Evolutionary conservation across 2,797 vertebrate genomes (phyloP).

Genomic region (Rhyacichthys aspro): DNA sequence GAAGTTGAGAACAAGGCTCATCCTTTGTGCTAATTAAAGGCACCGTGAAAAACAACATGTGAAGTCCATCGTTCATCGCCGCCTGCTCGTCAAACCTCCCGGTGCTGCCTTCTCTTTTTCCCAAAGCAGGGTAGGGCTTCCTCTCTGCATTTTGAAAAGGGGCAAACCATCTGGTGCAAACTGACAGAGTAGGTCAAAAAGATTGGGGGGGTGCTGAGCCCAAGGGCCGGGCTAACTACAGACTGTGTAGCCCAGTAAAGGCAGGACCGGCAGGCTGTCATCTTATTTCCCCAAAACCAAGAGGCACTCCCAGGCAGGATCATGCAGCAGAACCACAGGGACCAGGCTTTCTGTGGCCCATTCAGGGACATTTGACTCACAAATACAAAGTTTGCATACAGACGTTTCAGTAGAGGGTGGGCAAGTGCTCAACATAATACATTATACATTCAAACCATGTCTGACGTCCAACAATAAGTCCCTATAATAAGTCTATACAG

Average conservation of each 20-base stretch:
- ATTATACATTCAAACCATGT: background rate
- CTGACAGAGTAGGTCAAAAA: slow-evolving; percentile 58
- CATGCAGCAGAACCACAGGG: slow-evolving; percentile 53
- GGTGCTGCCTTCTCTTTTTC: slow-evolving; percentile 32
- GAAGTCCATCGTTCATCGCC: slow-evolving; percentile 29
- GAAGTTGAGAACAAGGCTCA: slow-evolving; percentile 7
- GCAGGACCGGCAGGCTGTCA: slow-evolving; percentile 69
- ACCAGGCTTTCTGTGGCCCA: slow-evolving; percentile 35
- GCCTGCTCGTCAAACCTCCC: slow-evolving; percentile 24
- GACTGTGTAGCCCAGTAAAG: slow-evolving; percentile 54
- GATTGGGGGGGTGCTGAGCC: slow-evolving; percentile 14
- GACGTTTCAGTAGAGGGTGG: background rate
- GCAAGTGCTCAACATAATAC: no score
- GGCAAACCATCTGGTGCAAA: slow-evolving; percentile 75
- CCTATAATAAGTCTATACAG: no score
- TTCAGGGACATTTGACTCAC: slow-evolving; percentile 17
- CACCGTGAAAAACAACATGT: slow-evolving; percentile 34
- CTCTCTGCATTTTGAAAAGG: slow-evolving; percentile 61
- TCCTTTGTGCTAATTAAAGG: slow-evolving; percentile 24
- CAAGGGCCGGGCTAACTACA: slow-evolving; percentile 62
- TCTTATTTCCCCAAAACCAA: slow-evolving; percentile 58
- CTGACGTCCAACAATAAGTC: background rate
- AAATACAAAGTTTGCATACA: slow-evolving; percentile 2
- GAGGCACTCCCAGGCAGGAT: slow-evolving; percentile 57
- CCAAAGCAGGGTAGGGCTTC: slow-evolving; percentile 60